A percentile compares a stretch with the other conserved stretches of the same genome.
Conservation (phyloP, 2,113 vertebrate species). For the Trogon surrucura region DNA sequence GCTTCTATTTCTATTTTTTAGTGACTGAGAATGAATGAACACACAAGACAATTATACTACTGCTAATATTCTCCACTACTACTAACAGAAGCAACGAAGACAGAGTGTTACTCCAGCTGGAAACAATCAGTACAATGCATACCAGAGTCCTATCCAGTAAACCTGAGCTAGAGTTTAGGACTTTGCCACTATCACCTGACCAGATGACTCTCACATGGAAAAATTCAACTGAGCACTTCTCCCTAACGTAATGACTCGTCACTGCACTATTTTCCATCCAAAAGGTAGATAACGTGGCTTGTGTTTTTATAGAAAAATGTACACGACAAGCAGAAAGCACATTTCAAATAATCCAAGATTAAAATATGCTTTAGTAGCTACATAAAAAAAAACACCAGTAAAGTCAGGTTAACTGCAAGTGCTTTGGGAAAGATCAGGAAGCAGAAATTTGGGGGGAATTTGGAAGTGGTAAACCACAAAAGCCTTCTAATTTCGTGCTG, state of each 20-base stretch:
- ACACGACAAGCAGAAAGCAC: background rate
- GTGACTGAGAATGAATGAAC: constrained; percentile 28
- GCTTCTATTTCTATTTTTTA: background rate
- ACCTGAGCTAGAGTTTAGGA: constrained; percentile 14
- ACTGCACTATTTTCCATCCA: background rate
- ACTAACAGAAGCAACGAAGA: background rate
- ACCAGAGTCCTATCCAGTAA: constrained; percentile 25
- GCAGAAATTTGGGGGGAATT: background rate
- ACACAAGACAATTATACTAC: background rate
- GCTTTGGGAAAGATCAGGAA: background rate
- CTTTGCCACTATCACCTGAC: constrained; percentile 30
- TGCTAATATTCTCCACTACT: constrained; percentile 26
- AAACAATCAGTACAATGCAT: constrained; percentile 66
- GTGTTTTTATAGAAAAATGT: background rate
- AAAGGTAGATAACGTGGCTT: background rate
- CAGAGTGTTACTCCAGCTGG: constrained; percentile 32
- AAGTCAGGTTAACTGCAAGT: background rate
- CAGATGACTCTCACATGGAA: constrained; percentile 44
- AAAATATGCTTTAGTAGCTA: background rate
- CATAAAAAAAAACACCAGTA: background rate
- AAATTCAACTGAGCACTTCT: constrained; percentile 36
- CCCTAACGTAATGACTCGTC: background rate
- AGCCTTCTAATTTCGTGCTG: background rate
- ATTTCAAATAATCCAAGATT: background rate
- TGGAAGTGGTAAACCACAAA: background rate